Evolutionary conservation across 1,140 invertebrate genomes (phyloP), one percentile per base, ranked within the genome.

Genomic region (Drosophila serrata): DNA sequence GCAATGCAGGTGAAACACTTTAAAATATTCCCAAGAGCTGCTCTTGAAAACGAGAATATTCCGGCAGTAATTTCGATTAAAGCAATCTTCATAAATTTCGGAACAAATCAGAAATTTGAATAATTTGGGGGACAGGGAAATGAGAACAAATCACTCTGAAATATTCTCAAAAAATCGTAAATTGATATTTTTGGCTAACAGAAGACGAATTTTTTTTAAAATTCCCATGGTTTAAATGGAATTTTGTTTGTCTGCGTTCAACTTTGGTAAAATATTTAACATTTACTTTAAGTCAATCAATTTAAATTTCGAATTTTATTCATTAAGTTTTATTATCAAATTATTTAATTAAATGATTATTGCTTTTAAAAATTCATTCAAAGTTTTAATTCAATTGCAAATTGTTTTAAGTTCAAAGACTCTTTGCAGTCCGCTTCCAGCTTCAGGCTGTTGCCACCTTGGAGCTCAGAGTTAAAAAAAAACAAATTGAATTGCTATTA

Each of bases 401-500:
- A 31, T 22, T 9, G 11, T 24, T 17, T 29, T 22, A 6, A 24
- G 12, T 39, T 49, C 42, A 40, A 49, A 29, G 29, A 49, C 33
- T 65, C 17, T 5, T 11, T 22, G 19, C 15, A 35, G 17, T 22
- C 40, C 6, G 27, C 15, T 11, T 42, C 31, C 46, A 27, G 24
- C 65, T 29, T 27, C 51, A 59, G 69, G 67, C 55, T 69, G 63
- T 70, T 69, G 49, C 63, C 67, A 58, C 48, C 39, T 58, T 29
- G 29, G 17, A 42, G 68, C 68, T 72, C 72, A 72, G n/a, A 22
- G 68, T 72, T 72, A 72, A 40, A 39, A n/a, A n/a, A n/a, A 51
- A 65, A 64, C 73, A 65, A 75, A 75, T 75, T 75, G 72, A 75
- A 75, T 75, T 75, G 60, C 73, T 58, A 75, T 75, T 75, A 75